A percentile compares a stretch with the other conserved stretches of the same genome.
phyloP scores from a whole-genome alignment of 2,888 invertebrate genomes.

The Apodemia zela region DNA sequence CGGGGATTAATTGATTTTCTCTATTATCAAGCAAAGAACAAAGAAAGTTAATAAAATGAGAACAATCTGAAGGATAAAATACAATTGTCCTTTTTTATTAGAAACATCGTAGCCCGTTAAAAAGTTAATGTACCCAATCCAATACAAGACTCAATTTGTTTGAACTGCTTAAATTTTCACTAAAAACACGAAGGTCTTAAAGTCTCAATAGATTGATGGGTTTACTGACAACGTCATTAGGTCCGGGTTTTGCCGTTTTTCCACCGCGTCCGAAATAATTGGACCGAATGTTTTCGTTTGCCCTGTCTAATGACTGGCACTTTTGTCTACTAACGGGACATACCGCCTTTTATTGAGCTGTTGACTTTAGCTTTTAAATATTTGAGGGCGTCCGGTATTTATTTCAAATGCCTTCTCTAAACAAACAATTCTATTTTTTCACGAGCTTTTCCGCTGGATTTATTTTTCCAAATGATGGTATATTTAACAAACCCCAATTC shows the following conservation, averaged over 20 bases:
- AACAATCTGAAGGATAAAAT: neutral
- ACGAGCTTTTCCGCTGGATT: neutral
- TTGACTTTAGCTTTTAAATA: constrained; percentile 18
- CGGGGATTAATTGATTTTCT: neutral
- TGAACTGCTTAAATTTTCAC: constrained; percentile 21
- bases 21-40: neutral
- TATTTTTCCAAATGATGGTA: neutral
- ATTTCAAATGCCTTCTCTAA: constrained; percentile 14
- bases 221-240: constrained; percentile 72
- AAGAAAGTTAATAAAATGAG: neutral
- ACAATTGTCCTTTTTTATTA: neutral
- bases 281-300: constrained; percentile 71
- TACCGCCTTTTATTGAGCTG: constrained; percentile 38
- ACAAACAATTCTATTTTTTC: constrained; percentile 1
- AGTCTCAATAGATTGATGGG: constrained; percentile 69
- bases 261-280: constrained; percentile 61
- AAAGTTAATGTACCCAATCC: constrained; percentile 13
- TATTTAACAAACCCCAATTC: too few species aligned
- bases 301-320: constrained; percentile 72
- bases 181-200: constrained; percentile 36
- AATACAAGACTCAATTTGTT: constrained; percentile 18
- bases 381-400: constrained; percentile 21
- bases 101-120: constrained; percentile 3
- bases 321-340: constrained; percentile 72
- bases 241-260: constrained; percentile 55